Percentiles rank a stretch among this genome's conserved stretches.
These are phyloP conservation scores for Mythimna pallens DNA, from an alignment of 2,888 invertebrate genomes.

Conservation along the genomic window DNA sequence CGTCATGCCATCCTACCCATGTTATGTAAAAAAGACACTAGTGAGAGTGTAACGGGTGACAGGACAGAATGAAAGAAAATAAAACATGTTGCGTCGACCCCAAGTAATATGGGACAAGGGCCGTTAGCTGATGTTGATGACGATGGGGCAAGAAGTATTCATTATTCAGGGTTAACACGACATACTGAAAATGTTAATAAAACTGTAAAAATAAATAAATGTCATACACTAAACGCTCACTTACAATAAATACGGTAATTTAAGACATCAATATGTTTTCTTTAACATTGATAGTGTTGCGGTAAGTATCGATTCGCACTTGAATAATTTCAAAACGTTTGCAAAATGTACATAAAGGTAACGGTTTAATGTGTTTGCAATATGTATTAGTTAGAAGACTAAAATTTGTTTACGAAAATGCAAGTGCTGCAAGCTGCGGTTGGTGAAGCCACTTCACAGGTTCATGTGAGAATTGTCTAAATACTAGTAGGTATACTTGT, in stretches of 20 bases:
- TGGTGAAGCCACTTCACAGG: conserved; percentile 23
- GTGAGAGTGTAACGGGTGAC: no score
- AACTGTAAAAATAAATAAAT: background rate
- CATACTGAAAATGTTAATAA: background rate
- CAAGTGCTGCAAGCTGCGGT: conserved; percentile 11
- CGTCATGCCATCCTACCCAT: no score
- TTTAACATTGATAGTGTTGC: conserved; percentile 21
- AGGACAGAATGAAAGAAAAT: no score
- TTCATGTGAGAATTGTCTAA: conserved; percentile 11
- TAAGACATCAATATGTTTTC: conserved; percentile 38
- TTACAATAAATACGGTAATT: conserved; percentile 35
- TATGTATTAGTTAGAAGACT: conserved; percentile 40
- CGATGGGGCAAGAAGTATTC: background rate
- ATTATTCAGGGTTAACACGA: background rate
- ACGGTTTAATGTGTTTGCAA: conserved; percentile 39
- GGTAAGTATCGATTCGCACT: conserved; percentile 36
- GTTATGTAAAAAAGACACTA: no score
- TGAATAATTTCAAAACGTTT: conserved; percentile 53
- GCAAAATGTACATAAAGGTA: conserved; percentile 29
- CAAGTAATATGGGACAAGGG: background rate
- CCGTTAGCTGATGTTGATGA: no score
- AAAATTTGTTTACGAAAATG: conserved; percentile 39
- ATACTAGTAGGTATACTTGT: background rate
- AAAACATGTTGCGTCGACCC: no score
- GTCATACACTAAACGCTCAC: conserved; percentile 4